A percentile compares a stretch with the other conserved stretches of the same genome.
These are phyloP conservation scores for Drosophila setosimentum DNA, from an alignment of 2,888 invertebrate species.

Conservation along the genomic window DNA sequence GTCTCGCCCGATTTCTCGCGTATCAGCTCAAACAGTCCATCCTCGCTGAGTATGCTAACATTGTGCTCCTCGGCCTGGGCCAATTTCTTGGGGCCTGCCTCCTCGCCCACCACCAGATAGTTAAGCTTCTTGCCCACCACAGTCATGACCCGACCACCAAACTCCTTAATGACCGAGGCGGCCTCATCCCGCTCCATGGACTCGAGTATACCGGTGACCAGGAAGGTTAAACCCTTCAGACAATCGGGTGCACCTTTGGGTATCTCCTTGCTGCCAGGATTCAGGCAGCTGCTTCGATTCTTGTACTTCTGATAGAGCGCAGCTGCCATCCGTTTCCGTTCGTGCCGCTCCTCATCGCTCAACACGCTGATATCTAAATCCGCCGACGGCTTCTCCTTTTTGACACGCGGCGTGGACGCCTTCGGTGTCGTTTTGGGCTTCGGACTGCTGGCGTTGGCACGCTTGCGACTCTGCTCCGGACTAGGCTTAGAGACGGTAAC, in stretches of 20 bases:
- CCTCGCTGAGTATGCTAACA: slow-evolving; percentile 92
- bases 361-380: slow-evolving; percentile 83
- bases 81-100: slow-evolving; percentile 94
- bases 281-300: slow-evolving; percentile 91
- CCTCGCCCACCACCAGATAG: slow-evolving; percentile 93
- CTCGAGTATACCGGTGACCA: slow-evolving; percentile 94
- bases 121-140: slow-evolving; percentile 92
- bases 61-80: slow-evolving; percentile 90
- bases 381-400: slow-evolving; percentile 48
- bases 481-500: neutral
- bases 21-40: slow-evolving; percentile 93
- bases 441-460: slow-evolving; percentile 34
- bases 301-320: slow-evolving; percentile 91
- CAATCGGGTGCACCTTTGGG: slow-evolving; percentile 92
- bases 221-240: slow-evolving; percentile 89
- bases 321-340: slow-evolving; percentile 88
- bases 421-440: slow-evolving; percentile 31
- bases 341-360: slow-evolving; percentile 89
- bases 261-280: slow-evolving; percentile 93
- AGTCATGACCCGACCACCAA: slow-evolving; percentile 92
- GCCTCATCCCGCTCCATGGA: slow-evolving; percentile 94
- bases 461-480: slow-evolving; percentile 31
- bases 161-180: slow-evolving; percentile 89
- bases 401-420: slow-evolving; percentile 47
- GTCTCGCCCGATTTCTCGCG: slow-evolving; percentile 86